Evolutionary conservation across 2,797 vertebrate species (phyloP), one percentile per base, ranked within the genome.

Genomic region (Arnoldichthys spilopterus): DNA sequence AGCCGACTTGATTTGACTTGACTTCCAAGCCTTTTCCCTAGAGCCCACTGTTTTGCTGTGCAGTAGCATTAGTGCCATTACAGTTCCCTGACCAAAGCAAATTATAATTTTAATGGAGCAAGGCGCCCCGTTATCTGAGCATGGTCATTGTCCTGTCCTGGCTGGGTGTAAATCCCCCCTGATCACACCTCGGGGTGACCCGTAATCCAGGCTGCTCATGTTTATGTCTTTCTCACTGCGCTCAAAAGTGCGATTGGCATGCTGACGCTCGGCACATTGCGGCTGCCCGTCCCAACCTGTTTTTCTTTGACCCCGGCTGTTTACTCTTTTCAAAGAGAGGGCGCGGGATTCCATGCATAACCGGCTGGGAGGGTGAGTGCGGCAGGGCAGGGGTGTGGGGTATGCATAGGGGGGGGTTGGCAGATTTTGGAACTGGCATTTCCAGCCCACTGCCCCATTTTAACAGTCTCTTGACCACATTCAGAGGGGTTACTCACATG

Each of bases 91-190:
- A 93, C 91, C 92, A 94, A 92, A 85, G 90, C 82, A 77, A 88
- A 75, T 91, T 89, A 87, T 91, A 86, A 90, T 91, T 92, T 90
- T 86, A 43, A 88, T 89, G 83, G 86, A 88, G 89, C 88, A 79
- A 81, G 86, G 86, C 83, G 82, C 85, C 87, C 90, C 88, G 87
- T 90, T 88, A 89, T 87, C 84, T 81, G 86, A 88, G 84, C 90
- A 78, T 76, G 82, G 84, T 91, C 88, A 93, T 92, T 94, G 90
- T 93, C 86, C 87, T 32, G 9, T 79, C 87, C 87, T 82, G 81
- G 77, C 76, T 81, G 87, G 87, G 86, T n/a, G 86, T 87, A 93
- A 94, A 94, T 92, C 92, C 92, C 92, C 91, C 76, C 81, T 90
- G 91, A 91, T 92, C 91, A 92, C 88, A 90, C 83, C 85, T 90